Evolutionary conservation across 2,888 invertebrate genomes (phyloP).

Genomic region (Troides helena): DNA sequence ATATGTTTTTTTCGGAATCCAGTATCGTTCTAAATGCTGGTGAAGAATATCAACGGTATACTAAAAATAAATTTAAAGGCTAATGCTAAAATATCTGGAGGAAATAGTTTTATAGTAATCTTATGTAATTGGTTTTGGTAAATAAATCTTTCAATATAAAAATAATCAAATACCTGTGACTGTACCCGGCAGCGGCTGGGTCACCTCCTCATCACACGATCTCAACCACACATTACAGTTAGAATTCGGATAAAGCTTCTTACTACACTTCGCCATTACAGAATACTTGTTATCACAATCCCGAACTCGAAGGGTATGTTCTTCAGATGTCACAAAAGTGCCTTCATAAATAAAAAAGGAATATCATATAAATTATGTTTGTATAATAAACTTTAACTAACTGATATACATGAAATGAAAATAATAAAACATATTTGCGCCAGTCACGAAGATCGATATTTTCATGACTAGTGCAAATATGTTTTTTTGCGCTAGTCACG

Average conservation of each 20-base stretch:
- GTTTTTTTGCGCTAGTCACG: neutral
- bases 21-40: neutral
- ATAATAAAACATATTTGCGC: neutral
- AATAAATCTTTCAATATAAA: too few species aligned
- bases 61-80: neutral
- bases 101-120: too few species aligned
- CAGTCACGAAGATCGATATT: neutral
- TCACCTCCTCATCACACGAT: constrained; percentile 88
- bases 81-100: too few species aligned
- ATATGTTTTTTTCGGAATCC: neutral
- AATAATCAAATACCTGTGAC: constrained; percentile 68
- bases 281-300: neutral
- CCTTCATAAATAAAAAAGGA: neutral
- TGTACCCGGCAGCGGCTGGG: constrained; percentile 84
- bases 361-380: too few species aligned
- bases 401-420: too few species aligned
- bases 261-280: constrained; percentile 47
- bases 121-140: too few species aligned
- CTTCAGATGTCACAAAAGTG: neutral
- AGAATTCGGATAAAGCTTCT: constrained; percentile 82
- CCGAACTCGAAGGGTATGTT: neutral
- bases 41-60: too few species aligned
- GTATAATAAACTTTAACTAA: too few species aligned
- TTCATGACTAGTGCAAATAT: too few species aligned
- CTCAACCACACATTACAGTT: constrained; percentile 89